Evolutionary conservation across 1,140 invertebrate genomes (phyloP).

Genomic region (Rhynchophorus ferrugineus): DNA sequence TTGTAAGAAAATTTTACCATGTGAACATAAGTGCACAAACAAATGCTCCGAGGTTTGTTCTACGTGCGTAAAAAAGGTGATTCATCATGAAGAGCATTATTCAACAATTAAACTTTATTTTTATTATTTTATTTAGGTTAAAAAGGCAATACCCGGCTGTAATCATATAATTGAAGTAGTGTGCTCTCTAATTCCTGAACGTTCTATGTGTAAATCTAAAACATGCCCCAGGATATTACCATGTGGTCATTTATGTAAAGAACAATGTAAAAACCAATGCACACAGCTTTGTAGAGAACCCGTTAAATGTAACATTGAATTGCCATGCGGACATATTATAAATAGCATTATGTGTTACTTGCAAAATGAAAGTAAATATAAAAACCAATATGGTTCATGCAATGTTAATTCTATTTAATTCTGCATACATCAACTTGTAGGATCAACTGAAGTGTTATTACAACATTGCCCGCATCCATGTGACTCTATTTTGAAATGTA

Average conservation of each 20-base stretch:
- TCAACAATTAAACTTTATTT: too few relatives aligned
- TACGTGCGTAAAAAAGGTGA: constrained; percentile 42
- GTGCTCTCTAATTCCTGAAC: constrained; percentile 33
- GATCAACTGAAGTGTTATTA: too few relatives aligned
- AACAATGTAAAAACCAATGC: constrained; percentile 39
- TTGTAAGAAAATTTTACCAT: constrained; percentile 42
- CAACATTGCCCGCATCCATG: constrained; percentile 43
- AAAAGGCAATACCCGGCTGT: constrained; percentile 42
- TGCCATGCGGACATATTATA: constrained; percentile 43
- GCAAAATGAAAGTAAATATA: constrained; percentile 13
- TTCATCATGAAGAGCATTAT: too few relatives aligned
- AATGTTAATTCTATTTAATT: background rate
- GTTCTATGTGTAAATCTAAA: constrained; percentile 32
- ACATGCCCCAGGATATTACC: constrained; percentile 37
- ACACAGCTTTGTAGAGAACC: constrained; percentile 34
- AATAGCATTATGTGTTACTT: constrained; percentile 38
- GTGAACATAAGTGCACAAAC: constrained; percentile 46
- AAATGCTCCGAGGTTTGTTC: constrained; percentile 43
- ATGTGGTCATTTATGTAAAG: constrained; percentile 44
- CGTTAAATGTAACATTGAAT: constrained; percentile 23
- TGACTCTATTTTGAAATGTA: constrained; percentile 44
- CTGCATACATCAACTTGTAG: too few relatives aligned
- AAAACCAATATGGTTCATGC: too few relatives aligned
- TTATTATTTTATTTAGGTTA: constrained; percentile 39
- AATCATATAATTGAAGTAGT: constrained; percentile 38